These are phyloP conservation scores for Dugesia japonica DNA, from an alignment of 2,888 invertebrate genomes.

Conservation along the genomic window DNA sequence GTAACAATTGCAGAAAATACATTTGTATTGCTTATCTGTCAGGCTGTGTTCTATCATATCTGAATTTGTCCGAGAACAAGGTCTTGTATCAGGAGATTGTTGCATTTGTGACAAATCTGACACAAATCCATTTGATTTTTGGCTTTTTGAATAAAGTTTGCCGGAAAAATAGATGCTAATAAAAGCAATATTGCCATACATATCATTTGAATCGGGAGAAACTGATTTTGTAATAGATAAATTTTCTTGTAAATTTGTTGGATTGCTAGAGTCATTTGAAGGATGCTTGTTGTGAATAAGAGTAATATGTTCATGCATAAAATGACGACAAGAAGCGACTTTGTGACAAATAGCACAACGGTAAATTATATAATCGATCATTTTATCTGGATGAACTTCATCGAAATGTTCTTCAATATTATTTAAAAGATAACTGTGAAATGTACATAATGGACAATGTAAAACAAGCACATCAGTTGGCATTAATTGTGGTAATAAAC, in stretches of 20 bases:
- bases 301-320: conserved; percentile 26
- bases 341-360: conserved; percentile 29
- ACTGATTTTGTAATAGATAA: neutral
- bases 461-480: conserved; percentile 27
- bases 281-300: conserved; percentile 27
- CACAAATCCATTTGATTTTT: conserved; percentile 12
- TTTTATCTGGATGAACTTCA: conserved; percentile 26
- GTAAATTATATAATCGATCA: conserved; percentile 26
- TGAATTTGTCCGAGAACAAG: neutral
- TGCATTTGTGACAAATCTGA: neutral
- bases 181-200: neutral
- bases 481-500: conserved; percentile 26
- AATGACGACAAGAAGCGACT: conserved; percentile 23
- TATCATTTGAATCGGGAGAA: neutral
- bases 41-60: neutral
- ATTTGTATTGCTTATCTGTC: neutral
- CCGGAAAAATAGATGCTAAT: conserved; percentile 28
- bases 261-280: neutral
- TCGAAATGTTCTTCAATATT: conserved; percentile 29
- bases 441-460: conserved; percentile 27
- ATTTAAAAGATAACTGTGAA: conserved; percentile 26
- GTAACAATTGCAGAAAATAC: conserved; percentile 24
- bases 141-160: conserved; percentile 27
- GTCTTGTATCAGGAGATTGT: conserved; percentile 6
- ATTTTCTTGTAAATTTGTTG: neutral